Evolutionary conservation across 2,113 vertebrate species (phyloP), one percentile per base, ranked within the genome.

Genomic region (Engraulis encrasicolus): DNA sequence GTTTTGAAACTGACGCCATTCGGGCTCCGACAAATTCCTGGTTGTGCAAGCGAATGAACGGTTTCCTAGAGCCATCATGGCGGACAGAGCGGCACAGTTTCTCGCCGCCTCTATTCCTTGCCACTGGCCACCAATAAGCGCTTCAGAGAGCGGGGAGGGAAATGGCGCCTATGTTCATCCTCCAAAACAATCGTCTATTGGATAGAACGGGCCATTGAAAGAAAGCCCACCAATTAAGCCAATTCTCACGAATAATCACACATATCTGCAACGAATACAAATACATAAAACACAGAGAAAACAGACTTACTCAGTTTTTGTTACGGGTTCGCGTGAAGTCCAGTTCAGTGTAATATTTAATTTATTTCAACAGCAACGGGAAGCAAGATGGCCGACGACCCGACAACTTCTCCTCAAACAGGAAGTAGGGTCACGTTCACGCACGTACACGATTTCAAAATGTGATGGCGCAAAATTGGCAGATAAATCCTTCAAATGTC

Each of bases 161-260:
- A 95, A 95, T 95, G 95, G 95, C 95, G 95, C 95, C 95, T 92
- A 87, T 94, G 94, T 95, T 95, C 95, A 94, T 94, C 93, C 94
- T 93, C 91, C 95, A 93, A 95, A 95, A 95, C 95, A 96, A 94
- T 92, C 93, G 91, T 94, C 94, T 91, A 95, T 95, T 95, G 95
- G 94, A 94, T 91, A 94, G 93, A 91, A 93, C 92, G 88, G 90
- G 90, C 91, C 91, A 91, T 93, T 93, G 91, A 90, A 91, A 92
- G 88, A 86, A 83, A 83, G 90, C 81, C 20, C 86, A 85, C 50
- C 83, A 88, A 87, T 88, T 84, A 84, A 80, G 66, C 23, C 48
- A 31, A 45, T 84, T 88, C 15, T 85, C 87, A 61, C 45, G 20
- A 66, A 74, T 71, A 84, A 61, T 45, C 0, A n/a, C 4, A 17